A percentile compares a stretch with the other conserved stretches of the same genome.
These are phyloP conservation scores for Beaufortia kweichowensis DNA, from an alignment of 2,113 vertebrate species.

Conservation along the genomic window DNA sequence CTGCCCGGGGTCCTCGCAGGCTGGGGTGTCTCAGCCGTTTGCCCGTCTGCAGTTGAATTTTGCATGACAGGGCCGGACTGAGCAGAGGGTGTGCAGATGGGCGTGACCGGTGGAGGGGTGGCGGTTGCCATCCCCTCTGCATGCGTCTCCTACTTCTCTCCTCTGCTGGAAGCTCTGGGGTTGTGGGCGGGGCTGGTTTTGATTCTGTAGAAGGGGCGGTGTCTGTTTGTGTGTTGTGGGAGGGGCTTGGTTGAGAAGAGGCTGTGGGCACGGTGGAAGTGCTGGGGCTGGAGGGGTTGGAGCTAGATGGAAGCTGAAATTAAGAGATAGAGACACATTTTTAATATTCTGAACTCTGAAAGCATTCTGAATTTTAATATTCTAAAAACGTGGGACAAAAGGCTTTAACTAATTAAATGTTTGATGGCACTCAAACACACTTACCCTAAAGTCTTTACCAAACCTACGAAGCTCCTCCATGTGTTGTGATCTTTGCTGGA, in stretches of 20 bases:
- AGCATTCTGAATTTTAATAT: too few relatives aligned
- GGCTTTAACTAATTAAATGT: neutral
- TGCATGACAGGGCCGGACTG: slow-evolving; percentile 39
- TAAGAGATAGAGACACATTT: neutral
- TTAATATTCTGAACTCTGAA: too few relatives aligned
- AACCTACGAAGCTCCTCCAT: slow-evolving; percentile 88
- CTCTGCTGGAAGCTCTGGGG: slow-evolving; percentile 47
- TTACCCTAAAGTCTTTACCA: slow-evolving; percentile 86
- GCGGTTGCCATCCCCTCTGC: slow-evolving; percentile 25
- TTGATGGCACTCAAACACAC: slow-evolving; percentile 26
- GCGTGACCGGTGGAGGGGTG: slow-evolving; percentile 57
- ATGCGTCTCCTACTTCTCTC: slow-evolving; percentile 43
- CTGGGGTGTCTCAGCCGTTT: slow-evolving; percentile 68
- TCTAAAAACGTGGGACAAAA: too few relatives aligned
- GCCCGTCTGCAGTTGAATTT: slow-evolving; percentile 61
- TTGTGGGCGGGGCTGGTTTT: slow-evolving; percentile 16
- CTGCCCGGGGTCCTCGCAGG: slow-evolving; percentile 74
- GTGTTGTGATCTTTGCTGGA: slow-evolving; percentile 84
- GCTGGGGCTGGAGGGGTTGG: slow-evolving; percentile 47
- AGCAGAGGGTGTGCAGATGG: slow-evolving; percentile 62
- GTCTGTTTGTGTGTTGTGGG: slow-evolving; percentile 44
- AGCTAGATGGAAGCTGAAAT: slow-evolving; percentile 70
- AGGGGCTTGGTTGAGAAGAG: slow-evolving; percentile 37
- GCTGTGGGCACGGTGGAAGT: slow-evolving; percentile 48
- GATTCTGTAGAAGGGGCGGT: slow-evolving; percentile 29